Evolutionary conservation across 64 coral and sea anemone genomes (phyloP).

Genomic region (Acropora yongei): DNA sequence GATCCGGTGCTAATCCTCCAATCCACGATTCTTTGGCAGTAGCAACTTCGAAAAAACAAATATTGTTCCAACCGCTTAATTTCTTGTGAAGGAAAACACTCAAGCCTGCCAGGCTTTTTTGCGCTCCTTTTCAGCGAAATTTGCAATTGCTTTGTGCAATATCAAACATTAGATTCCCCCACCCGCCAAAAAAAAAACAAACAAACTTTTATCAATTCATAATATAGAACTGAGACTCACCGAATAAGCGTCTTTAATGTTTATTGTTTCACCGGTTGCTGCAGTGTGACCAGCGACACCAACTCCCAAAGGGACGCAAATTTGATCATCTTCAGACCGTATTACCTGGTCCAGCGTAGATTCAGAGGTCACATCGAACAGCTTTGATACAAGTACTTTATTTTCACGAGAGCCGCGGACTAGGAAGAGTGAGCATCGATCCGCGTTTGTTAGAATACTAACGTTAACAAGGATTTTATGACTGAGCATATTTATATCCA

Average conservation of each 20-base stretch:
- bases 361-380: slow-evolving; percentile 95
- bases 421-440: slow-evolving; percentile 93
- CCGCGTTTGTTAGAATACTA: slow-evolving; percentile 94
- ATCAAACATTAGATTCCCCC: no score
- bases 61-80: neutral
- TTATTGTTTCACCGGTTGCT: slow-evolving; percentile 91
- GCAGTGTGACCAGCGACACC: slow-evolving; percentile 87
- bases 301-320: slow-evolving; percentile 86
- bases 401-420: slow-evolving; percentile 85
- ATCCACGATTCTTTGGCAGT: no score
- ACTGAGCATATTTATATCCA: slow-evolving; percentile 93
- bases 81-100: no score
- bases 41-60: no score
- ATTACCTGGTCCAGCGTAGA: slow-evolving; percentile 83
- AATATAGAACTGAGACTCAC: slow-evolving; percentile 43
- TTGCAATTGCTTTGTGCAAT: no score
- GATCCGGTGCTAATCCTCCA: no score
- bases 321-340: slow-evolving; percentile 86
- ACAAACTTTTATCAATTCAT: no score
- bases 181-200: no score
- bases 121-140: no score
- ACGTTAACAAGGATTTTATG: slow-evolving; percentile 99
- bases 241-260: slow-evolving; percentile 94
- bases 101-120: no score
- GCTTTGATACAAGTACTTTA: slow-evolving; percentile 89